These are phyloP conservation scores for Tenualosa ilisha DNA, from an alignment of 2,797 vertebrate species.

Conservation along the genomic window DNA sequence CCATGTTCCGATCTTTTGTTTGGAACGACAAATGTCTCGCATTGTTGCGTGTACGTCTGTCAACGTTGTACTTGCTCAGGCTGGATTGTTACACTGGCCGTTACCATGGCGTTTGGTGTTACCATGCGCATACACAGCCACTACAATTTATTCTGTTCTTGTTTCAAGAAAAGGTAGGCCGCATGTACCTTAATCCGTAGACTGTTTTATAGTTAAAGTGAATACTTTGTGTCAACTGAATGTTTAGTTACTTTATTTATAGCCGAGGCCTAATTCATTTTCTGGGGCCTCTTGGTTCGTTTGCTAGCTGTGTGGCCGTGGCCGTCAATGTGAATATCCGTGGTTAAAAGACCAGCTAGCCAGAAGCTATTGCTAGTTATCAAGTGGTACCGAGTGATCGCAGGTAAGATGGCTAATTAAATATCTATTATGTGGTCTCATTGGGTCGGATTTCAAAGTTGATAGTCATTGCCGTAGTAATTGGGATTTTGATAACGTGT, in stretches of 20 bases:
- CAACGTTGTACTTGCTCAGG: not conserved
- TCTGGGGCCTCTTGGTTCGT: not conserved
- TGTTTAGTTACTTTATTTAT: not conserved
- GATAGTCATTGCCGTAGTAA: not conserved
- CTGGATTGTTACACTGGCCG: conserved; percentile 53
- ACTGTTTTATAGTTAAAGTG: not conserved
- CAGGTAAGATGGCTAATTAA: not conserved
- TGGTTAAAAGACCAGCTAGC: conserved; percentile 11
- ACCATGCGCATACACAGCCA: not conserved
- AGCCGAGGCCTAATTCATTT: conserved; percentile 10
- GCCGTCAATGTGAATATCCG: not conserved
- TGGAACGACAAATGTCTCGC: not conserved
- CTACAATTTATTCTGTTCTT: not conserved
- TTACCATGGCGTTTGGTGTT: conserved; percentile 64
- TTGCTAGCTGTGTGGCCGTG: not conserved
- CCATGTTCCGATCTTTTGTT: conserved; percentile 8
- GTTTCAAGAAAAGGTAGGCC: not conserved
- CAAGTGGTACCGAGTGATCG: not conserved
- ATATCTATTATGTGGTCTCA: not conserved
- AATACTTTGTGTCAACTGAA: not conserved
- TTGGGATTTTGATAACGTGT: not conserved
- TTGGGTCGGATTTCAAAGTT: not conserved
- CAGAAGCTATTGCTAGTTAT: conserved; percentile 1
- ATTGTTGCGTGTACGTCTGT: conserved; percentile 21
- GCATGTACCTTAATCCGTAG: not conserved